These are phyloP conservation scores for Hippocampus kuda DNA, from an alignment of 2,797 vertebrate species.

Conservation along the genomic window DNA sequence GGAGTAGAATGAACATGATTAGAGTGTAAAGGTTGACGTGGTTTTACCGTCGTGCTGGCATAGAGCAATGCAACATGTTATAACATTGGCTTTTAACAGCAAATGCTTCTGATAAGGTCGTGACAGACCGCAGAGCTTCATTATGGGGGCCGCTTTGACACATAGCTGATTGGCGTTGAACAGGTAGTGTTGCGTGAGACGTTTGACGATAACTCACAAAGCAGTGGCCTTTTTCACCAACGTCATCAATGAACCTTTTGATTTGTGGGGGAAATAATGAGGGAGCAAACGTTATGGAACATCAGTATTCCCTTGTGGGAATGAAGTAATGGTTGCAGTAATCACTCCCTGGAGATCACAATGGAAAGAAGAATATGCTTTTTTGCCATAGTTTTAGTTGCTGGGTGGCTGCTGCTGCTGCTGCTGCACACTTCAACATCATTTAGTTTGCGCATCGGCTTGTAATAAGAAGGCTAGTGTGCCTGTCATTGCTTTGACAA, in stretches of 20 bases:
- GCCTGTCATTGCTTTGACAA: background rate
- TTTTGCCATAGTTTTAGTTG: background rate
- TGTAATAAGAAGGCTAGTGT: background rate
- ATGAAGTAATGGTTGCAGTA: slow-evolving; percentile 45
- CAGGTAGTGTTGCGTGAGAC: slow-evolving; percentile 13
- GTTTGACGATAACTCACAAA: background rate
- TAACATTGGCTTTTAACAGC: slow-evolving; percentile 3
- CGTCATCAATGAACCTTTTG: background rate
- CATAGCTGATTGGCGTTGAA: slow-evolving; percentile 36
- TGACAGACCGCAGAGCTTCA: background rate
- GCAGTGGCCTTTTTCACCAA: background rate
- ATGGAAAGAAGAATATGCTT: slow-evolving; percentile 38
- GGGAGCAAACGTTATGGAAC: background rate
- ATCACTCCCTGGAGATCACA: slow-evolving; percentile 49
- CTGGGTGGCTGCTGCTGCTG: background rate
- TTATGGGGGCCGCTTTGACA: slow-evolving; percentile 8
- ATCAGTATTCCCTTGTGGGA: slow-evolving; percentile 29
- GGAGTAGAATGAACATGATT: background rate
- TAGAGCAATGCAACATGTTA: slow-evolving; percentile 52
- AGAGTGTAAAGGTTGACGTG: background rate
- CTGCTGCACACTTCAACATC: background rate
- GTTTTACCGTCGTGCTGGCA: slow-evolving; percentile 36
- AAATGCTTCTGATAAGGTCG: slow-evolving; percentile 7
- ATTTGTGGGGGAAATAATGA: background rate
- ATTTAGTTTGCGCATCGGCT: background rate